phyloP scores from a whole-genome alignment of 2,113 vertebrate genomes.

The Microtus ochrogaster region DNA sequence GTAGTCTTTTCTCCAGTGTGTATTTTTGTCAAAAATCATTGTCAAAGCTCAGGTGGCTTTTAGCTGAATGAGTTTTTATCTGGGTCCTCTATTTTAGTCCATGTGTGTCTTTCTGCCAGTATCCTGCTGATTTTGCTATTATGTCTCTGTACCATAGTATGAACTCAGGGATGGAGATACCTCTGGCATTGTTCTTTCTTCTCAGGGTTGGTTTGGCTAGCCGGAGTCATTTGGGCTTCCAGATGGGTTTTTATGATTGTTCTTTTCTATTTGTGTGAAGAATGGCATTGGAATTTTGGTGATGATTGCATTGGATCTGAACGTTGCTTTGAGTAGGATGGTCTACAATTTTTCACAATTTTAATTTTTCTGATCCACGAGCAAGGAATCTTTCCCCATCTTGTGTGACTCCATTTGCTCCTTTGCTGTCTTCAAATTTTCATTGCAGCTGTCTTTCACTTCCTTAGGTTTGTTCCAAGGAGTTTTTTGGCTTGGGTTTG shows the following conservation, averaged over 20 bases:
- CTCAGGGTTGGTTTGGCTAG: neutral
- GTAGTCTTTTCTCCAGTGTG: neutral
- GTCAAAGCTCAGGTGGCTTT: neutral
- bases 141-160: neutral
- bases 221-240: neutral
- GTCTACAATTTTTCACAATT: neutral
- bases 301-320: neutral
- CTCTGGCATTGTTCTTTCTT: neutral
- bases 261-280: neutral
- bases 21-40: neutral
- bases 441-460: neutral
- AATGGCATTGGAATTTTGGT: neutral
- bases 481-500: neutral
- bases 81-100: neutral
- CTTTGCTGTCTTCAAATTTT: neutral
- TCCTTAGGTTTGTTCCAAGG: neutral
- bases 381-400: neutral
- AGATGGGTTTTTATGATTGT: neutral
- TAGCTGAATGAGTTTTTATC: neutral
- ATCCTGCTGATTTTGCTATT: neutral
- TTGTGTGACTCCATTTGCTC: neutral
- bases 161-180: neutral
- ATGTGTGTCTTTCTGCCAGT: neutral
- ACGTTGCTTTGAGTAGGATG: neutral
- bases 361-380: neutral